A percentile compares a stretch with the other conserved stretches of the same genome.
Conservation (phyloP, 2,888 invertebrate species). For the Drosophila phalerata region DNA sequence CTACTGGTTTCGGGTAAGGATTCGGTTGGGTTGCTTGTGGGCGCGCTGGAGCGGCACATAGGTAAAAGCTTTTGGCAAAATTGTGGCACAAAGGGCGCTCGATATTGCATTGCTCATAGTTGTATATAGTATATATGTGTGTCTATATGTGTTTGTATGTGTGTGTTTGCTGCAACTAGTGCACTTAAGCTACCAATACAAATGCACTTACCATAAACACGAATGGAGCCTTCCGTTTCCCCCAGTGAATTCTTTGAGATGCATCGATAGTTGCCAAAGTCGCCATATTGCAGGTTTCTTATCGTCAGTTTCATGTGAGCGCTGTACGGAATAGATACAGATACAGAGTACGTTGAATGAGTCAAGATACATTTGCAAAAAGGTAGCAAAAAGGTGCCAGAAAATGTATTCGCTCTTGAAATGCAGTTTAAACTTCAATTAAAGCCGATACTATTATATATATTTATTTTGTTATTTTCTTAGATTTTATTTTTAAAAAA, state of each 20-base stretch:
- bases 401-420: constrained; percentile 2
- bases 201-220: constrained; percentile 92
- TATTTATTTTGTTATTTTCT: no score
- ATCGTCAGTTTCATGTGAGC: constrained; percentile 96
- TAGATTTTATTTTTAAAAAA: no score
- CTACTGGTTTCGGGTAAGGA: background rate
- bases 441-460: background rate
- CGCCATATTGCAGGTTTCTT: constrained; percentile 92
- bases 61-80: constrained; percentile 80
- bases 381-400: constrained; percentile 8
- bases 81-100: constrained; percentile 78
- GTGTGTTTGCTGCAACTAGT: constrained; percentile 68
- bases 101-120: constrained; percentile 70
- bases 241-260: constrained; percentile 97
- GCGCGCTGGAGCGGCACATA: constrained; percentile 67
- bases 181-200: constrained; percentile 81
- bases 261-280: constrained; percentile 96
- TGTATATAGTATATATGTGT: constrained; percentile 17
- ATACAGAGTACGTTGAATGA: constrained; percentile 15
- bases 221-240: constrained; percentile 96
- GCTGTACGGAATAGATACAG: constrained; percentile 84
- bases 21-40: constrained; percentile 32
- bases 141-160: constrained; percentile 23
- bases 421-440: background rate
- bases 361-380: constrained; percentile 22